Evolutionary conservation across 1,140 invertebrate species (phyloP).

Genomic region (Trichomalopsis sarcophagae): DNA sequence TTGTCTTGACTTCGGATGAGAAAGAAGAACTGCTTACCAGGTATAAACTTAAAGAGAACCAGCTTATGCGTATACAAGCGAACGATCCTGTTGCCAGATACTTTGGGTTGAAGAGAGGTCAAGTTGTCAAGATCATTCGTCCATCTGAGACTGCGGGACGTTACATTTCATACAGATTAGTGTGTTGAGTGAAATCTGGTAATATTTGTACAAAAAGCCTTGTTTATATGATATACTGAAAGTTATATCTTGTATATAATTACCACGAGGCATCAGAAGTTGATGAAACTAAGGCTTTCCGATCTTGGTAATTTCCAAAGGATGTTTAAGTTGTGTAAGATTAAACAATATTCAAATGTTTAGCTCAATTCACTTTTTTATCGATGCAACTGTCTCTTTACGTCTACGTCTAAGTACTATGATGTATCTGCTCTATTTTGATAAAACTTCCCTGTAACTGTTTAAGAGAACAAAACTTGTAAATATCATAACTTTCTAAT

Average conservation of each 20-base stretch:
- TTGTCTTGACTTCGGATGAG: conserved; percentile 97
- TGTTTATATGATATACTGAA: background rate
- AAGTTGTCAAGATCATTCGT: conserved; percentile 98
- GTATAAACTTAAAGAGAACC: conserved; percentile 99
- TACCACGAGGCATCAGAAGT: background rate
- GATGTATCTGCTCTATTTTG: background rate
- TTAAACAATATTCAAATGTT: too few species aligned
- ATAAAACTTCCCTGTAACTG: background rate
- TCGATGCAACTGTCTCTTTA: too few species aligned
- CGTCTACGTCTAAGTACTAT: too few species aligned
- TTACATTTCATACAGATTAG: conserved; percentile 98
- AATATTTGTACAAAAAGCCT: background rate
- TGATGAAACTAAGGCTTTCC: too few species aligned
- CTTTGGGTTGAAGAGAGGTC: conserved; percentile 97
- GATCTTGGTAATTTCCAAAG: too few species aligned
- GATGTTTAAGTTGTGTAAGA: too few species aligned
- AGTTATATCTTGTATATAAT: conserved; percentile 2
- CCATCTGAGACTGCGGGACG: conserved; percentile 98
- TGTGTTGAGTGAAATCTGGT: conserved; percentile 81
- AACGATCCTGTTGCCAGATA: conserved; percentile 98
- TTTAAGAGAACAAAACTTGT: background rate
- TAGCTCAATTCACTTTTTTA: too few species aligned
- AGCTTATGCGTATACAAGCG: conserved; percentile 98
- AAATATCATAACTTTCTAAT: conserved; percentile 1
- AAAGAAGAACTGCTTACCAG: conserved; percentile 94